phyloP scores from a whole-genome alignment of 2,797 vertebrate species.

The Leptodactylus fallax region DNA sequence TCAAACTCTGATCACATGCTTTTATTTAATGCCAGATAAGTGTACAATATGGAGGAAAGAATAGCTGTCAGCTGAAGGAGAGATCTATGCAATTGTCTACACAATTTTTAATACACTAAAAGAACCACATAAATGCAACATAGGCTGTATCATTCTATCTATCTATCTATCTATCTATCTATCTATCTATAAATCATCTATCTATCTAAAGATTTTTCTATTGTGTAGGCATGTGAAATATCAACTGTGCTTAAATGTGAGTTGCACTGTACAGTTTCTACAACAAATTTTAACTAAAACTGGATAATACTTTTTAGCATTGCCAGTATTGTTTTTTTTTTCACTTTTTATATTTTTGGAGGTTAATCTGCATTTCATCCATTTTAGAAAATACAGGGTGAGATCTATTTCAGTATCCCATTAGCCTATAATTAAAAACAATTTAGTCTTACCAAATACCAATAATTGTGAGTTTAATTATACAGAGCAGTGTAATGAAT shows the following conservation, averaged over 20 bases:
- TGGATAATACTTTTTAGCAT: not conserved
- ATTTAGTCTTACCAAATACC: conserved; percentile 41
- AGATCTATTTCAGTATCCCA: conserved; percentile 6
- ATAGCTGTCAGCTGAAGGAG: too few relatives aligned
- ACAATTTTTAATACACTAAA: too few relatives aligned
- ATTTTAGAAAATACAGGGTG: conserved; percentile 7
- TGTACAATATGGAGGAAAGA: too few relatives aligned
- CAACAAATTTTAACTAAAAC: not conserved
- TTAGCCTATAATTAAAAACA: conserved; percentile 44
- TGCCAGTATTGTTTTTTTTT: not conserved
- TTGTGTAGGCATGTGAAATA: not conserved
- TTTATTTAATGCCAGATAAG: too few relatives aligned
- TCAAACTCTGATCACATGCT: too few relatives aligned
- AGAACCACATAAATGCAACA: too few relatives aligned
- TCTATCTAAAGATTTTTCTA: not conserved
- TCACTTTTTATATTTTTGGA: not conserved
- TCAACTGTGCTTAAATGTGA: not conserved
- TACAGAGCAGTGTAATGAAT: conserved; percentile 26
- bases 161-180: too few relatives aligned
- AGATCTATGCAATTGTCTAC: too few relatives aligned
- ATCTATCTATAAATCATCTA: not conserved
- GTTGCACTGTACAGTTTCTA: not conserved
- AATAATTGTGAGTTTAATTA: conserved; percentile 50
- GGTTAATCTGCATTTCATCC: not conserved
- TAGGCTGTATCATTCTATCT: too few relatives aligned